Evolutionary conservation across 2,113 vertebrate species (phyloP).

Genomic region (Heterotis niloticus): DNA sequence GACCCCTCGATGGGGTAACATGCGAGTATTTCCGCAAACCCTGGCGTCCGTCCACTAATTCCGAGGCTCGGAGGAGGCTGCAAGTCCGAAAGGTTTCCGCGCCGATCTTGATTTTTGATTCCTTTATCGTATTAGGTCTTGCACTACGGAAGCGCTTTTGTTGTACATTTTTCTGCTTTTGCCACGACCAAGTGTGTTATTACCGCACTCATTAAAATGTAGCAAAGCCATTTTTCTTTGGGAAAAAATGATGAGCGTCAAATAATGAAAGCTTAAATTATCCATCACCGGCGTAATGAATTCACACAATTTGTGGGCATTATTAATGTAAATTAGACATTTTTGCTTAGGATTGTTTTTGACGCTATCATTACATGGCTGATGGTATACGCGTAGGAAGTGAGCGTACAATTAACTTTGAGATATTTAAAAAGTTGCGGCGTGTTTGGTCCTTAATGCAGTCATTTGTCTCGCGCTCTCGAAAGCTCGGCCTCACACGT

Average conservation of each 20-base stretch:
- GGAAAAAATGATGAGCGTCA: constrained; percentile 82
- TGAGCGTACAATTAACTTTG: constrained; percentile 90
- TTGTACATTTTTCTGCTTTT: constrained; percentile 79
- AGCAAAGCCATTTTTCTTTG: constrained; percentile 89
- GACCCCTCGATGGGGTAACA: background rate
- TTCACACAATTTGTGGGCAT: constrained; percentile 85
- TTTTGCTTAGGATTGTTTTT: constrained; percentile 68
- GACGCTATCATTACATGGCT: constrained; percentile 76
- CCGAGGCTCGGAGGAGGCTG: background rate
- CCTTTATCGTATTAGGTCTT: constrained; percentile 68
- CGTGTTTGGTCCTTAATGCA: constrained; percentile 79
- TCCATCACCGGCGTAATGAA: constrained; percentile 89
- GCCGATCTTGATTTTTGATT: constrained; percentile 52
- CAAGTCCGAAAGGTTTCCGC: constrained; percentile 59
- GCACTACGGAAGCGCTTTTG: constrained; percentile 83
- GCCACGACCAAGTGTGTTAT: constrained; percentile 63
- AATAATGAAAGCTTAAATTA: constrained; percentile 97
- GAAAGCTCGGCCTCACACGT: constrained; percentile 80
- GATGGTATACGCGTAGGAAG: constrained; percentile 85
- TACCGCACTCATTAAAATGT: constrained; percentile 95
- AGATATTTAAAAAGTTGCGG: constrained; percentile 70
- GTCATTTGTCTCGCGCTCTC: constrained; percentile 85
- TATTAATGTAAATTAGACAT: constrained; percentile 92
- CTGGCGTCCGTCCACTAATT: background rate
- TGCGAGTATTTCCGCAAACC: background rate